Evolutionary conservation across 2,888 invertebrate species (phyloP).

Genomic region (Magallana nippona): DNA sequence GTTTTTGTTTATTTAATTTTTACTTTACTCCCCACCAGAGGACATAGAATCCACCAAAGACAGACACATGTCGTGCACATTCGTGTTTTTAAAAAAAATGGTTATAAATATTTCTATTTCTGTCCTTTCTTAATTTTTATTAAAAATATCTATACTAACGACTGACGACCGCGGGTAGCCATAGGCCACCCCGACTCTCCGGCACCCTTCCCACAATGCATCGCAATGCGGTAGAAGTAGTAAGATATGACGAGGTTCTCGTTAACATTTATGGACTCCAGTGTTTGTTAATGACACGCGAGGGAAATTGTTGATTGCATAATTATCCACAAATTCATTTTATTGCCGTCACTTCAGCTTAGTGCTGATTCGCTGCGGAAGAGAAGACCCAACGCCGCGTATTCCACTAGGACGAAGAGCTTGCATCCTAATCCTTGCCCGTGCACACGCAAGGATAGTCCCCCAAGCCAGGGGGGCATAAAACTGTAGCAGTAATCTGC

Average conservation of each 20-base stretch:
- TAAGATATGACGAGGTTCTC: slow-evolving; percentile 5
- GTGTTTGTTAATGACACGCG: slow-evolving; percentile 24
- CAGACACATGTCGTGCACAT: too few relatives aligned
- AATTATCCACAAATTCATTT: slow-evolving; percentile 27
- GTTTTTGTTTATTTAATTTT: too few relatives aligned
- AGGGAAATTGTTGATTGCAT: slow-evolving; percentile 23
- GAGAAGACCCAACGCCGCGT: background rate
- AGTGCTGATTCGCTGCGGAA: slow-evolving; percentile 1
- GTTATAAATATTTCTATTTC: too few relatives aligned
- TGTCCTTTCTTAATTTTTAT: too few relatives aligned
- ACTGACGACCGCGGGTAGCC: too few relatives aligned
- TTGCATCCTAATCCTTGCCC: background rate
- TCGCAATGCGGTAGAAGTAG: background rate
- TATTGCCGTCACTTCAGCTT: slow-evolving; percentile 28
- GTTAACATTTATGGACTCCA: slow-evolving; percentile 24
- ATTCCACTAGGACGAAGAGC: background rate
- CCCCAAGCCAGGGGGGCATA: background rate
- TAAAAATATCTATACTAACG: too few relatives aligned
- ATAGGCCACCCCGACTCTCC: too few relatives aligned
- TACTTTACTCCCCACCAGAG: too few relatives aligned
- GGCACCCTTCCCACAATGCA: too few relatives aligned
- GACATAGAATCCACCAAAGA: too few relatives aligned
- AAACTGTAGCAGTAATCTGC: background rate
- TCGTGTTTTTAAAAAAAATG: too few relatives aligned
- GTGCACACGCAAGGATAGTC: background rate